These are phyloP conservation scores for Eucidaris tribuloides DNA, from an alignment of 35 echinoderm and acorn worm genomes.

Conservation along the genomic window DNA sequence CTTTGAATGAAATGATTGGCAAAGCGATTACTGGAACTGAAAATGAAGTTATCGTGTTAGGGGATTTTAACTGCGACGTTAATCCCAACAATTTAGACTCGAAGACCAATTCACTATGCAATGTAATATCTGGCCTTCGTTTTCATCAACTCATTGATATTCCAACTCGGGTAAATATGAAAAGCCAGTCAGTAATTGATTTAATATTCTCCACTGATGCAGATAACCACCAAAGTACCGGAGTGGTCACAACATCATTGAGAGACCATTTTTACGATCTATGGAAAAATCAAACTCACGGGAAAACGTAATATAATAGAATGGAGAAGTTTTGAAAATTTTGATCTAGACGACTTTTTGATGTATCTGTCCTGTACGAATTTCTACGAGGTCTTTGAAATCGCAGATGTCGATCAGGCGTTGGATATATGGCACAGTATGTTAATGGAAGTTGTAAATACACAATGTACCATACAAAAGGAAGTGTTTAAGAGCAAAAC, in stretches of 20 bases:
- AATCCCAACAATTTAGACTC: too few species aligned
- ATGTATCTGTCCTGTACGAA: background rate
- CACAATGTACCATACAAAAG: background rate
- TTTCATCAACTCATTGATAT: background rate
- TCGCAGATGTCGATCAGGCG: background rate
- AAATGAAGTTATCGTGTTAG: too few species aligned
- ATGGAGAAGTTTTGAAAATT: background rate
- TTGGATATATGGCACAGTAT: background rate
- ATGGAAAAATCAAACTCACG: background rate
- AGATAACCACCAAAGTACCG: background rate
- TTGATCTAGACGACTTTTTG: background rate
- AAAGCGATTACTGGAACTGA: too few species aligned
- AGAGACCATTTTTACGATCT: background rate
- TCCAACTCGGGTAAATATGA: background rate
- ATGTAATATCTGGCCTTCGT: too few species aligned
- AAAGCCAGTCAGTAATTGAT: background rate
- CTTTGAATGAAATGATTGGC: too few species aligned
- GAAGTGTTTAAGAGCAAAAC: background rate
- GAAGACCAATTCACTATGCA: too few species aligned
- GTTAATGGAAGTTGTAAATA: background rate
- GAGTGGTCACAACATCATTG: background rate
- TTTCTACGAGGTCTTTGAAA: background rate
- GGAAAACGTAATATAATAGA: background rate
- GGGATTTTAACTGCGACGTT: too few species aligned
- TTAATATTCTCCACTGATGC: background rate